A percentile compares a stretch with the other conserved stretches of the same genome.
Conservation (phyloP, 2,888 invertebrate species). For the Lingula anatina region DNA sequence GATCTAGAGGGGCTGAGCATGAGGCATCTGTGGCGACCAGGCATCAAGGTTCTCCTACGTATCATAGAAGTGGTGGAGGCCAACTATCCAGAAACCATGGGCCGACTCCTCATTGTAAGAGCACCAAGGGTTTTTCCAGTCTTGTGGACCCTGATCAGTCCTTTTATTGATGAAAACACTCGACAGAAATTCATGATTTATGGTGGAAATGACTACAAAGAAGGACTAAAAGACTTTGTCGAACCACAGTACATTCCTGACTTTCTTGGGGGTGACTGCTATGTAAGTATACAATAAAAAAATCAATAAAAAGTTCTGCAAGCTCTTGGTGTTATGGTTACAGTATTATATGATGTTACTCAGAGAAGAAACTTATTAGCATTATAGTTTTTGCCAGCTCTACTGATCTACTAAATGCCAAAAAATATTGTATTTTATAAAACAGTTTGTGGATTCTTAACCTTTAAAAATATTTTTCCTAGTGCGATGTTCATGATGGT, state of each 20-base stretch:
- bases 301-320: too few species aligned
- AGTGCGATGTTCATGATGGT: slow-evolving; percentile 81
- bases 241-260: slow-evolving; percentile 81
- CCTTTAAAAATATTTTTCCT: too few species aligned
- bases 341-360: too few species aligned
- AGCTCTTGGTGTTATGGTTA: too few species aligned
- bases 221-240: slow-evolving; percentile 80
- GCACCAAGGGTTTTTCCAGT: slow-evolving; percentile 93
- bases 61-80: slow-evolving; percentile 83
- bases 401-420: too few species aligned
- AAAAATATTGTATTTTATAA: too few species aligned
- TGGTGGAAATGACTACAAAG: slow-evolving; percentile 82
- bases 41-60: slow-evolving; percentile 63
- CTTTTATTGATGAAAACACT: slow-evolving; percentile 92
- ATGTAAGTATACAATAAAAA: slow-evolving; percentile 58
- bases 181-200: slow-evolving; percentile 88
- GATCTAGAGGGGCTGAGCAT: slow-evolving; percentile 92
- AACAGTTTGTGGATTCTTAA: too few species aligned
- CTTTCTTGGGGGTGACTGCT: slow-evolving; percentile 85
- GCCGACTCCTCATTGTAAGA: slow-evolving; percentile 79
- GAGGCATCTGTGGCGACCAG: slow-evolving; percentile 92
- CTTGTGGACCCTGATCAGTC: slow-evolving; percentile 89
- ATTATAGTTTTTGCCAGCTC: too few species aligned
- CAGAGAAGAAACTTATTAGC: too few species aligned
- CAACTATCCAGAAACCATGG: slow-evolving; percentile 94